Evolutionary conservation across 1,140 invertebrate species (phyloP).

Genomic region (Lasioglossum baleicum): DNA sequence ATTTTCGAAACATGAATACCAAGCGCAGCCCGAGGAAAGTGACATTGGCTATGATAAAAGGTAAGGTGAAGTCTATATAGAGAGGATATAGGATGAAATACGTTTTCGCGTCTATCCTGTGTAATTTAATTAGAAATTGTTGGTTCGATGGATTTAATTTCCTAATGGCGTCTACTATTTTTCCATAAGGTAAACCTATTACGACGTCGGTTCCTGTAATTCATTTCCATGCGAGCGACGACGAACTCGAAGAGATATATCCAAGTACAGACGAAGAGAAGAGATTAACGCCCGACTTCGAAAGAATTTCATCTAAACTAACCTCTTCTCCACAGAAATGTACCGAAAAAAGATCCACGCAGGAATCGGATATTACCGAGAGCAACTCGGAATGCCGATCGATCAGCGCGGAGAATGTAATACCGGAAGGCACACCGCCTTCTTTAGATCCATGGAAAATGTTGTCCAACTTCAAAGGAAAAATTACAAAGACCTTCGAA

Average conservation of each 20-base stretch:
- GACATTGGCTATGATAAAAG: slow-evolving; percentile 76
- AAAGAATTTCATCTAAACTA: slow-evolving; percentile 66
- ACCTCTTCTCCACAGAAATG: slow-evolving; percentile 64
- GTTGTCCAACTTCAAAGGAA: slow-evolving; percentile 81
- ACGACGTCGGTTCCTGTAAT: slow-evolving; percentile 84
- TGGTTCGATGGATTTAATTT: no score
- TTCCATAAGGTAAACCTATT: slow-evolving; percentile 82
- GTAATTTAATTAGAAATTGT: not conserved
- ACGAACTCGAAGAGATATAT: slow-evolving; percentile 85
- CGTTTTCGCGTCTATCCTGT: not conserved
- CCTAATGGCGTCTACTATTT: not conserved
- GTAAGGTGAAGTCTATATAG: slow-evolving; percentile 55
- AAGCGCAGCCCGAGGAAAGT: slow-evolving; percentile 74
- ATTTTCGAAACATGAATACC: slow-evolving; percentile 64
- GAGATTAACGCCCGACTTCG: slow-evolving; percentile 78
- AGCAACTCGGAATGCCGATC: slow-evolving; percentile 74
- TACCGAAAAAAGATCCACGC: slow-evolving; percentile 55
- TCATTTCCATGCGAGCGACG: slow-evolving; percentile 86
- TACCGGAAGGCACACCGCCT: slow-evolving; percentile 77
- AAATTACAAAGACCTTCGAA: slow-evolving; percentile 85
- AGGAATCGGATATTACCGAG: slow-evolving; percentile 37
- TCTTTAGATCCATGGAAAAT: slow-evolving; percentile 80
- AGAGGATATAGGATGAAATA: not conserved
- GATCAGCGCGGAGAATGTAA: slow-evolving; percentile 74
- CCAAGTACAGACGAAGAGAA: slow-evolving; percentile 83